A percentile compares a stretch with the other conserved stretches of the same genome.
Evolutionary conservation across 1,140 invertebrate species (phyloP).

Genomic region (Bombyx mori): DNA sequence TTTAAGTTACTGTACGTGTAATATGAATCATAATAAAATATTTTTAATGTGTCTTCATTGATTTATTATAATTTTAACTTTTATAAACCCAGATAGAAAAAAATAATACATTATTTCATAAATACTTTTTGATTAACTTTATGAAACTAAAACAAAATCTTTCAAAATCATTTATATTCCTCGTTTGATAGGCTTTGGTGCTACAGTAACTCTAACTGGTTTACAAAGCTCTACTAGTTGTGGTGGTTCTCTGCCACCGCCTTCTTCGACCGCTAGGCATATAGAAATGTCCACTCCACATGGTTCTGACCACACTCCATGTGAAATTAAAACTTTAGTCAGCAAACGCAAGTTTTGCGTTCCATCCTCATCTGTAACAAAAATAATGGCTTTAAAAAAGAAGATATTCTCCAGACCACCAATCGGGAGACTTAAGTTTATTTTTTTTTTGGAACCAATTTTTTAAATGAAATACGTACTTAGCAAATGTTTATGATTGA

Average conservation of each 20-base stretch:
- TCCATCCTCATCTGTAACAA: slow-evolving; percentile 49
- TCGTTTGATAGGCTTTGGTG: slow-evolving; percentile 86
- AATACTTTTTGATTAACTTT: too few relatives aligned
- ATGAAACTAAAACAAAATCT: too few relatives aligned
- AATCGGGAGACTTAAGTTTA: too few relatives aligned
- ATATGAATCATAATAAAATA: too few relatives aligned
- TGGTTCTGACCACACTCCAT: slow-evolving; percentile 91
- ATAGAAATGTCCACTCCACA: slow-evolving; percentile 90
- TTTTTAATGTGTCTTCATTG: too few relatives aligned
- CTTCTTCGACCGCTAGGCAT: slow-evolving; percentile 82
- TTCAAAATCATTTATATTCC: slow-evolving; percentile 73
- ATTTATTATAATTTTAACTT: too few relatives aligned
- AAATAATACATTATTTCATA: background rate
- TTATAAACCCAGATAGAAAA: too few relatives aligned
- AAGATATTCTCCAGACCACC: too few relatives aligned
- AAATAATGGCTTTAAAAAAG: background rate
- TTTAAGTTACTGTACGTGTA: too few relatives aligned
- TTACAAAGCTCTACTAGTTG: slow-evolving; percentile 88
- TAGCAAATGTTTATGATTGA: too few relatives aligned
- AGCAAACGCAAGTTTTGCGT: slow-evolving; percentile 82
- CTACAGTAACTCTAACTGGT: slow-evolving; percentile 90
- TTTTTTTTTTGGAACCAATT: too few relatives aligned
- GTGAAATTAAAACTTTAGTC: slow-evolving; percentile 89
- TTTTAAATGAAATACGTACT: too few relatives aligned
- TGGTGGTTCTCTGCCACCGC: slow-evolving; percentile 70